Conservation (phyloP, 2,797 vertebrate species). For the Potorous gilbertii region DNA sequence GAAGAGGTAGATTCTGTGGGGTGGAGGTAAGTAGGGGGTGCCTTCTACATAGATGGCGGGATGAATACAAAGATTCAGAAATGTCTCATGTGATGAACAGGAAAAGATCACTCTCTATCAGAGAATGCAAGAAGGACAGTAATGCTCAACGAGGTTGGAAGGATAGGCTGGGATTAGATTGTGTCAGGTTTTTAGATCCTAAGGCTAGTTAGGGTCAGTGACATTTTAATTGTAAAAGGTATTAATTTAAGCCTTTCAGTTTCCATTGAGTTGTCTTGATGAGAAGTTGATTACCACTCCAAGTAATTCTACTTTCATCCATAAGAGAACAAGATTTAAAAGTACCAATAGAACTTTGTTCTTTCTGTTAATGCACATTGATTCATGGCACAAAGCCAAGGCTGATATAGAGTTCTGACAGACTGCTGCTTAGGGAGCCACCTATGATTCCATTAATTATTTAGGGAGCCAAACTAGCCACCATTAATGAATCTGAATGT, state of each 20-base stretch:
- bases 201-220: neutral
- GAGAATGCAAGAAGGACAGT: neutral
- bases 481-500: conserved; percentile 79
- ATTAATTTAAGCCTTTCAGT: neutral
- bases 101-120: neutral
- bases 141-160: neutral
- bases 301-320: neutral
- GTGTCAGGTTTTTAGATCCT: neutral
- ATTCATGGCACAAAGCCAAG: conserved; percentile 40
- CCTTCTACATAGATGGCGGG: neutral
- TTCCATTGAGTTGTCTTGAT: neutral
- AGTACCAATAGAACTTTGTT: conserved; percentile 56
- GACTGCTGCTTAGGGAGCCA: conserved; percentile 69
- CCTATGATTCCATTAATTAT: conserved; percentile 79
- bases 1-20: neutral
- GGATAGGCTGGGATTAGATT: neutral
- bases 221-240: neutral
- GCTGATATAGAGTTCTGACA: conserved; percentile 41
- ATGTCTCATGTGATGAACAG: neutral
- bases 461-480: conserved; percentile 73
- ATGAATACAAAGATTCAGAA: neutral
- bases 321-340: neutral
- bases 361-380: conserved; percentile 63
- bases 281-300: conserved; percentile 4
- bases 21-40: neutral